Percentiles rank a stretch among this genome's conserved stretches.
These are phyloP conservation scores for Thymelicus lineola DNA, from an alignment of 2,888 invertebrate genomes.

Conservation along the genomic window DNA sequence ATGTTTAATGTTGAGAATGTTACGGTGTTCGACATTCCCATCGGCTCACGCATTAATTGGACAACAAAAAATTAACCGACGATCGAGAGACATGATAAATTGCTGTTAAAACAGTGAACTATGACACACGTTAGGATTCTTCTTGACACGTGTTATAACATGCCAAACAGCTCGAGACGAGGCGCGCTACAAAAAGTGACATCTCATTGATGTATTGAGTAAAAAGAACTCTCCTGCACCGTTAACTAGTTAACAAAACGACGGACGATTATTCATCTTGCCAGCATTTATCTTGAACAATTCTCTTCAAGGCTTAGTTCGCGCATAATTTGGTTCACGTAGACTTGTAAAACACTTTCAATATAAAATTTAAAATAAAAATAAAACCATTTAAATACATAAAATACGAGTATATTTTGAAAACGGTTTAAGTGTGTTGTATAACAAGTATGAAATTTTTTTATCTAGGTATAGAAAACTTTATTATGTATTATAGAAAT, in stretches of 20 bases:
- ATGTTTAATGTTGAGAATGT: conserved; percentile 36
- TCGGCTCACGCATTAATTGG: conserved; percentile 47
- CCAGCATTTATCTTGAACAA: conserved; percentile 37
- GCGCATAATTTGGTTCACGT: neutral
- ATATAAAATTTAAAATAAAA: too few relatives aligned
- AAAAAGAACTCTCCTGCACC: conserved; percentile 65
- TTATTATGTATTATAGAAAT: too few relatives aligned
- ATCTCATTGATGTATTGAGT: conserved; percentile 77
- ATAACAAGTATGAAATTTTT: too few relatives aligned
- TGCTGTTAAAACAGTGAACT: conserved; percentile 76
- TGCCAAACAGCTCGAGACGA: conserved; percentile 53
- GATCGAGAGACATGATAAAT: conserved; percentile 67
- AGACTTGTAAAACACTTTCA: too few relatives aligned
- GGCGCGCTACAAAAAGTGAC: conserved; percentile 68
- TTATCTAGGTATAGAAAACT: too few relatives aligned
- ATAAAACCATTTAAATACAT: too few relatives aligned
- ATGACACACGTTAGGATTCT: conserved; percentile 66
- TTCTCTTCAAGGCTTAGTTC: neutral
- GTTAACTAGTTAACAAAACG: conserved; percentile 75
- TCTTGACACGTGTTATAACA: conserved; percentile 57
- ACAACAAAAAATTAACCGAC: conserved; percentile 56
- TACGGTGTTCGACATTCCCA: conserved; percentile 35
- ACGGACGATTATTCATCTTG: conserved; percentile 69
- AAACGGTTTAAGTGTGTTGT: too few relatives aligned
- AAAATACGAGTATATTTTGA: too few relatives aligned